phyloP scores from a whole-genome alignment of 2,797 vertebrate species.

The Dallia pectoralis region DNA sequence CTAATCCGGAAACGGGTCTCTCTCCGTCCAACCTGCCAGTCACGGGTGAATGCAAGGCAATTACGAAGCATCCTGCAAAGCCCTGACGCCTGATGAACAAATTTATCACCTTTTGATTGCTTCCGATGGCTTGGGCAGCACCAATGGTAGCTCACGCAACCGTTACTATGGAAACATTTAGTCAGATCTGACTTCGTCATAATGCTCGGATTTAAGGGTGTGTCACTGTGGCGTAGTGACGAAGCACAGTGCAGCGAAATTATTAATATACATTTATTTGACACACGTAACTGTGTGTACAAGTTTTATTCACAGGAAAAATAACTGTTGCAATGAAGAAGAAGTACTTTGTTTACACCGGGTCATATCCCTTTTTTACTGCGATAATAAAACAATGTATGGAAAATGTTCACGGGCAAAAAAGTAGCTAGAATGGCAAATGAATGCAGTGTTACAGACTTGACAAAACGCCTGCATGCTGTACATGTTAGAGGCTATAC shows the following conservation, averaged over 20 bases:
- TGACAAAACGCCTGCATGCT: neutral
- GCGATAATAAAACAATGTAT: neutral
- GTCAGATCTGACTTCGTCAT: conserved; percentile 35
- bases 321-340: neutral
- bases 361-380: neutral
- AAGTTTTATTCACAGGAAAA: neutral
- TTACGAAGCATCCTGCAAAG: conserved; percentile 44
- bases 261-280: no score
- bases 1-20: conserved; percentile 24
- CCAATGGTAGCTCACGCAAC: conserved; percentile 22
- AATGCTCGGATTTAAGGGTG: conserved; percentile 29
- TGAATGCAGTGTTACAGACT: neutral
- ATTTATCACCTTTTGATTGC: conserved; percentile 31
- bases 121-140: conserved; percentile 13
- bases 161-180: conserved; percentile 15
- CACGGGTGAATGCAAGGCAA: conserved; percentile 41
- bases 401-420: neutral
- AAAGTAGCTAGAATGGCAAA: neutral
- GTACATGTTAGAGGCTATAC: neutral
- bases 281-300: neutral
- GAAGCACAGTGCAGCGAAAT: neutral
- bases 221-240: neutral
- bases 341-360: neutral
- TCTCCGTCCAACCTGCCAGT: conserved; percentile 34
- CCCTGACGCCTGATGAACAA: conserved; percentile 18